phyloP scores from a whole-genome alignment of 2,888 invertebrate species.

The Microctonus brassicae region DNA sequence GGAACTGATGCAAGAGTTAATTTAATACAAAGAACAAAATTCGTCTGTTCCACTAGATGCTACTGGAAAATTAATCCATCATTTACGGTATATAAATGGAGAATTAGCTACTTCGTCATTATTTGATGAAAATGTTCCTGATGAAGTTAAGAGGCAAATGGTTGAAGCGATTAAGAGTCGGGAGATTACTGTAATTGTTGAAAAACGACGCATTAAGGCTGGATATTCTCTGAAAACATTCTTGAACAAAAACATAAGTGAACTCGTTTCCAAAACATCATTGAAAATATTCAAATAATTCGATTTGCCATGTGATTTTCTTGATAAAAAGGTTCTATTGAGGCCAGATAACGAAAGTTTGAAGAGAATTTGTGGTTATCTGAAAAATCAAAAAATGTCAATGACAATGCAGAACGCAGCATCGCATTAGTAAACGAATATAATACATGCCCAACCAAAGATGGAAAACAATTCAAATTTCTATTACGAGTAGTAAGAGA shows the following conservation, averaged over 20 bases:
- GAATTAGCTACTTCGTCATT: neutral
- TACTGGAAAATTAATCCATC: neutral
- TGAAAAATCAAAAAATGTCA: constrained; percentile 2
- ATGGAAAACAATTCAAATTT: neutral
- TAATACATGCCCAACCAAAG: neutral
- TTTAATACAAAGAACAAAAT: neutral
- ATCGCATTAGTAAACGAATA: neutral
- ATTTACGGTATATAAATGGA: constrained; percentile 21
- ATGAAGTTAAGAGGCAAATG: no score
- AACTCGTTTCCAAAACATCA: neutral
- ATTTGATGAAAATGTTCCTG: no score
- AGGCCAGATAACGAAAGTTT: neutral
- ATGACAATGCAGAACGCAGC: constrained; percentile 3
- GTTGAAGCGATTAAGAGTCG: neutral
- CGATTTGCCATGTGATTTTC: constrained; percentile 11
- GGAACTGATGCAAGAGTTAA: constrained; percentile 15
- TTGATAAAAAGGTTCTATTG: neutral
- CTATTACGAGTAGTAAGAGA: constrained; percentile 5
- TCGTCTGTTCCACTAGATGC: neutral
- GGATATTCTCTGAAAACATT: neutral
- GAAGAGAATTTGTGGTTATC: neutral
- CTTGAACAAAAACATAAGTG: neutral
- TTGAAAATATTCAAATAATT: neutral
- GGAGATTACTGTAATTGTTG: neutral
- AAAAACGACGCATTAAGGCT: neutral